Percentiles rank a stretch among this genome's conserved stretches.
phyloP scores from a whole-genome alignment of 2,113 vertebrate species.

The Sitta europaea region DNA sequence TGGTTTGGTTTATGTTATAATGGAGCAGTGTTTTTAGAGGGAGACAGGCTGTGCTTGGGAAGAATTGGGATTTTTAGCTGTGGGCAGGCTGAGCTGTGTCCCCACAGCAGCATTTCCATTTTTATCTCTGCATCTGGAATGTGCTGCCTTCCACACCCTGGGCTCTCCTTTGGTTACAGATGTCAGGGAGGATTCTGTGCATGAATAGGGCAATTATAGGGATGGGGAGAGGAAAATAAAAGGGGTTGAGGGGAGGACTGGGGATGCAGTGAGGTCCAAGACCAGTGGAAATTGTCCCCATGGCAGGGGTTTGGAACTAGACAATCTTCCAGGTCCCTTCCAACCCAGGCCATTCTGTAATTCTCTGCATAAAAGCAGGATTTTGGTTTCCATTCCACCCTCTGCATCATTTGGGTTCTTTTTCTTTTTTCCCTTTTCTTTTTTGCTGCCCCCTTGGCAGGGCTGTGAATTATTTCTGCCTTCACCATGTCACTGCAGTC shows the following conservation, averaged over 20 bases:
- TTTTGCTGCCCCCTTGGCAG: background rate
- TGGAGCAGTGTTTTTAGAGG: background rate
- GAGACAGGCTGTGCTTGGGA: background rate
- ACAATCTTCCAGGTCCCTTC: background rate
- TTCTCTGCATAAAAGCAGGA: background rate
- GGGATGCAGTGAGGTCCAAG: accelerated
- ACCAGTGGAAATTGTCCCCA: background rate
- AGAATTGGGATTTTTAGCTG: background rate
- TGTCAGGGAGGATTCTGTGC: background rate
- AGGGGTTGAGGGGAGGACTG: background rate
- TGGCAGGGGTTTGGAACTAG: background rate
- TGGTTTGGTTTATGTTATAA: background rate
- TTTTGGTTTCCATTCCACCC: background rate
- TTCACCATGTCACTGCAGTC: background rate
- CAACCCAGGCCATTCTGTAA: background rate
- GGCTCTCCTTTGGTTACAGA: background rate
- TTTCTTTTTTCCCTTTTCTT: accelerated
- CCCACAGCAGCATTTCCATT: background rate
- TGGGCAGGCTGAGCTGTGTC: background rate
- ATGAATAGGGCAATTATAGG: background rate
- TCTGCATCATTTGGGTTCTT: background rate
- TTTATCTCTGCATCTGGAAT: background rate
- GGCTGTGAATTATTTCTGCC: background rate
- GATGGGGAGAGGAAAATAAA: background rate
- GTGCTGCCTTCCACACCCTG: background rate